These are phyloP conservation scores for Vulpes ferrilata DNA, from an alignment of 2,113 vertebrate genomes.

Conservation along the genomic window DNA sequence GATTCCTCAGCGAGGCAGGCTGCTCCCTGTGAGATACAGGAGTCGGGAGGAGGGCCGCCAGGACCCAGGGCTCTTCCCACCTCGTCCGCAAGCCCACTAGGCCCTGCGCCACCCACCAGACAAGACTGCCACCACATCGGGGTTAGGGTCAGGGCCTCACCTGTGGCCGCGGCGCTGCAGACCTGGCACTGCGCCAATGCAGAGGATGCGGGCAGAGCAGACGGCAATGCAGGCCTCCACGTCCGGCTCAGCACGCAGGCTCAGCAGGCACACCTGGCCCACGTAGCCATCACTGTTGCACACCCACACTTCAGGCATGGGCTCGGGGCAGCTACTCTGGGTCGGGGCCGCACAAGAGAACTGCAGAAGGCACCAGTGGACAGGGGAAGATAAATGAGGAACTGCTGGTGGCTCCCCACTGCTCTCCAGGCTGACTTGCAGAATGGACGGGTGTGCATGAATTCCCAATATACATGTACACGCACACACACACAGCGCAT, in stretches of 20 bases:
- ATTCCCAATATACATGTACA: neutral
- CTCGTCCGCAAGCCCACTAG: fast-evolving
- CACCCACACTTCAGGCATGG: slow-evolving; percentile 97
- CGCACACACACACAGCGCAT: neutral
- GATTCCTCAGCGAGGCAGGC: neutral
- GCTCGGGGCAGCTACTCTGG: slow-evolving; percentile 94
- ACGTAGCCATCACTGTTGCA: slow-evolving; percentile 99
- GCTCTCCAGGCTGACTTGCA: neutral
- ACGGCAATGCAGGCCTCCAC: slow-evolving; percentile 99
- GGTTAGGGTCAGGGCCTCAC: slow-evolving; percentile 21
- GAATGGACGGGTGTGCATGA: neutral
- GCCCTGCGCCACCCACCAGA: neutral
- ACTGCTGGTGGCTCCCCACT: too few species aligned
- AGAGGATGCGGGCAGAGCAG: slow-evolving; percentile 98
- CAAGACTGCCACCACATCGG: fast-evolving
- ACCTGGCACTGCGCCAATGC: slow-evolving; percentile 97
- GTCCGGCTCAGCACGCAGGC: slow-evolving; percentile 95
- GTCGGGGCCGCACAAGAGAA: slow-evolving; percentile 99
- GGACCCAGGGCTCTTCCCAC: neutral
- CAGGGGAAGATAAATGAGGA: neutral
- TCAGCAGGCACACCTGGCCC: slow-evolving; percentile 98
- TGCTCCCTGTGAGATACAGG: slow-evolving; percentile 28
- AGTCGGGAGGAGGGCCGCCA: neutral
- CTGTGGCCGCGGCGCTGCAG: slow-evolving; percentile 86
- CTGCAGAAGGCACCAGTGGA: slow-evolving; percentile 81